Percentiles rank a stretch among this genome's conserved stretches.
Evolutionary conservation across 2,113 vertebrate genomes (phyloP).

Genomic region (Dicaeum eximium): DNA sequence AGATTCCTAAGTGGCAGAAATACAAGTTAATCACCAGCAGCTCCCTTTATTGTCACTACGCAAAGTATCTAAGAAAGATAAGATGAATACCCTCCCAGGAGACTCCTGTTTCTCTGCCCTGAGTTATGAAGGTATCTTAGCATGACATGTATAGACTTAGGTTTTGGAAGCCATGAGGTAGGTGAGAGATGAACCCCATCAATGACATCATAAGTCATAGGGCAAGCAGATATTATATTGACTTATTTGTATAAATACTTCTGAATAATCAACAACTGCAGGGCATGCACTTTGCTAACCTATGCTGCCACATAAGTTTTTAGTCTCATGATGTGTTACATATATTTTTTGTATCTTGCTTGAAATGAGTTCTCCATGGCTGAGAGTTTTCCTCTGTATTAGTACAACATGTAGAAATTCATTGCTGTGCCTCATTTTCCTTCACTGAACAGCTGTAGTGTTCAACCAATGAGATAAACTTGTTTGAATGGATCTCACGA

Average conservation of each 20-base stretch:
- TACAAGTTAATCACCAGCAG: not conserved
- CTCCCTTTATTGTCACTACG: not conserved
- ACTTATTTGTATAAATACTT: slow-evolving; percentile 22
- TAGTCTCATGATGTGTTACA: not conserved
- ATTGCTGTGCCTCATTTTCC: not conserved
- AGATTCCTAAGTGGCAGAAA: not conserved
- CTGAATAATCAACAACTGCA: not conserved
- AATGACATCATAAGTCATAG: not conserved
- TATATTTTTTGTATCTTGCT: not conserved
- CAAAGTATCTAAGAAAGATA: not conserved
- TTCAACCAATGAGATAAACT: not conserved
- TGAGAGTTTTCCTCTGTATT: not conserved
- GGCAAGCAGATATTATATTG: not conserved
- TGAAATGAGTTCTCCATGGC: not conserved
- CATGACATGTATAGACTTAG: not conserved
- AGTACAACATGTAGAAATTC: not conserved
- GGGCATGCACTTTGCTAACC: not conserved
- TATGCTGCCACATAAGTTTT: not conserved
- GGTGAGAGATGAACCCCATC: not conserved
- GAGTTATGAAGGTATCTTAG: not conserved
- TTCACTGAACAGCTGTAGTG: not conserved
- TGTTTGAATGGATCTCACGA: not conserved
- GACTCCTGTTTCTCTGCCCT: not conserved
- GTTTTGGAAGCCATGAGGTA: not conserved
- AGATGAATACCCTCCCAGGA: not conserved